phyloP scores from a whole-genome alignment of 2,888 invertebrate species.

The Spatulosminthurus flaviceps region DNA sequence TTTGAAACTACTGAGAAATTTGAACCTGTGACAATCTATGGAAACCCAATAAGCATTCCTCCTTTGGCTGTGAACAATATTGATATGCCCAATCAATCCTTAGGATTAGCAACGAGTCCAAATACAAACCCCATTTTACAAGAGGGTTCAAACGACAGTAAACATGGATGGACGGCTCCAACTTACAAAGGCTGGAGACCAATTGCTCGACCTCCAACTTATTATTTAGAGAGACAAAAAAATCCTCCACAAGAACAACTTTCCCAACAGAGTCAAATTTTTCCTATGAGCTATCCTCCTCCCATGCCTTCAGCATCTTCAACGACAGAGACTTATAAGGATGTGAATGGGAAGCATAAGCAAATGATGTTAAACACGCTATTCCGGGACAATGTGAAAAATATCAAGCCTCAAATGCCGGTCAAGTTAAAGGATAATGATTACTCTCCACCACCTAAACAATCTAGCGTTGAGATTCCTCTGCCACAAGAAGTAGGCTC shows the following conservation, averaged over 20 bases:
- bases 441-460: conserved; percentile 22
- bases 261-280: conserved; percentile 21
- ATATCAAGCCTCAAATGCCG: conserved; percentile 51
- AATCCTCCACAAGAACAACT: conserved; percentile 39
- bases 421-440: conserved; percentile 51
- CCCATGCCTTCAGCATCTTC: conserved; percentile 12
- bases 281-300: conserved; percentile 37
- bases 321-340: conserved; percentile 43
- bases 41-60: neutral
- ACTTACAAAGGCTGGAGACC: conserved; percentile 63
- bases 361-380: conserved; percentile 57
- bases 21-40: neutral
- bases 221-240: conserved; percentile 37
- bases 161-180: conserved; percentile 59
- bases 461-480: conserved; percentile 54
- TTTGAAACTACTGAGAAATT: neutral
- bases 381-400: conserved; percentile 60
- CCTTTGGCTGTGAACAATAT: conserved; percentile 31
- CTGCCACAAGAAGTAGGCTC: conserved; percentile 53
- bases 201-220: conserved; percentile 57
- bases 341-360: conserved; percentile 45
- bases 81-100: conserved; percentile 18
- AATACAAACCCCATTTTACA: conserved; percentile 44
- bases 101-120: conserved; percentile 32
- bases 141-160: conserved; percentile 45